A percentile compares a stretch with the other conserved stretches of the same genome.
Evolutionary conservation across 2,797 vertebrate species (phyloP).

Genomic region (Perdix hodgsoniae): DNA sequence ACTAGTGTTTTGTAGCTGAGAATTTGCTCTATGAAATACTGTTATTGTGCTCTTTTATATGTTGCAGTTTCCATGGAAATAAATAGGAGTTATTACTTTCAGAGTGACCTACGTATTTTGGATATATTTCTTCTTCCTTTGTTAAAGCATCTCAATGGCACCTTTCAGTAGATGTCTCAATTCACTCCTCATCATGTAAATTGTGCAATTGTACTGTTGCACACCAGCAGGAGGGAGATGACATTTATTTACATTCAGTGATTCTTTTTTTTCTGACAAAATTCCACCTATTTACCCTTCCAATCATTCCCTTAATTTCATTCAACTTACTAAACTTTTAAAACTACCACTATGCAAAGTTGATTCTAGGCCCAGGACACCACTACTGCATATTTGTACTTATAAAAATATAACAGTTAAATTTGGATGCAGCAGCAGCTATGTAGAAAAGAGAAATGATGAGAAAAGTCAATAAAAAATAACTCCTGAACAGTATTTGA

Average conservation of each 20-base stretch:
- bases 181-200: constrained; percentile 13
- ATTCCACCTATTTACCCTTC: not conserved
- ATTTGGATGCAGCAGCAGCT: not conserved
- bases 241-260: constrained; percentile 10
- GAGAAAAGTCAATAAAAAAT: not conserved
- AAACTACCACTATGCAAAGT: not conserved
- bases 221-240: constrained; percentile 23
- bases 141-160: not conserved
- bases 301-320: not conserved
- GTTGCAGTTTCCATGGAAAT: too few relatives aligned
- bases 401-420: not conserved
- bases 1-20: too few relatives aligned
- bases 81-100: too few relatives aligned
- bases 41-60: too few relatives aligned
- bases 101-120: not conserved
- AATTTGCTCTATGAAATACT: too few relatives aligned
- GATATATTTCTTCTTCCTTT: not conserved
- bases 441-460: not conserved
- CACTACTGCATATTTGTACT: not conserved
- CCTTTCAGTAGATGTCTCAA: not conserved
- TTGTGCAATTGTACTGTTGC: not conserved
- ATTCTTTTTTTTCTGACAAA: not conserved
- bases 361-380: not conserved
- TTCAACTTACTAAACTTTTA: not conserved
- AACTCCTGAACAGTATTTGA: not conserved